phyloP scores from a whole-genome alignment of 2,888 invertebrate species.

The Crepidodera aurea region DNA sequence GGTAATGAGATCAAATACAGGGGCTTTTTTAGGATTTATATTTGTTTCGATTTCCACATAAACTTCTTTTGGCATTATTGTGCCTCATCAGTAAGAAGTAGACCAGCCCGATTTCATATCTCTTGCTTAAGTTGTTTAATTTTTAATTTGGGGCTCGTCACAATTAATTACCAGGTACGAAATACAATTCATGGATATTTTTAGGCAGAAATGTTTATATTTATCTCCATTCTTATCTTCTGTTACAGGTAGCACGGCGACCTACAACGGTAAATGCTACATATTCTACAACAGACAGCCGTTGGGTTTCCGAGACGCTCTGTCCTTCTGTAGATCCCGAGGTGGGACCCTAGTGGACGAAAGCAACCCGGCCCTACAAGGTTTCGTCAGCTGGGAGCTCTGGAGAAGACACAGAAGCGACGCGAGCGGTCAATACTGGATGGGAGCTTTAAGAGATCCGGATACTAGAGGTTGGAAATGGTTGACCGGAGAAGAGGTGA shows the following conservation, averaged over 20 bases:
- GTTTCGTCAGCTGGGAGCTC: slow-evolving; percentile 93
- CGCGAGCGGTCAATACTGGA: slow-evolving; percentile 92
- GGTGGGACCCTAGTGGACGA: slow-evolving; percentile 88
- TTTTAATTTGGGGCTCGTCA: too few relatives aligned
- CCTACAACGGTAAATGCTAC: slow-evolving; percentile 95
- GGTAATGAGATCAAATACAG: too few relatives aligned
- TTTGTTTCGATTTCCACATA: too few relatives aligned
- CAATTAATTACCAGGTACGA: too few relatives aligned
- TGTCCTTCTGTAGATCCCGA: slow-evolving; percentile 80
- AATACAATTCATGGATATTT: too few relatives aligned
- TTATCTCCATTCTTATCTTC: too few relatives aligned
- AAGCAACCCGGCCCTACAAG: slow-evolving; percentile 92
- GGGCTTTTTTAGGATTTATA: too few relatives aligned
- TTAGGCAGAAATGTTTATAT: too few relatives aligned
- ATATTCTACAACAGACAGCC: slow-evolving; percentile 92
- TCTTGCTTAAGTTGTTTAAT: too few relatives aligned
- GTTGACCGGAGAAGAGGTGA: slow-evolving; percentile 87
- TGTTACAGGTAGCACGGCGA: slow-evolving; percentile 76
- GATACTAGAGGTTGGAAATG: slow-evolving; percentile 78
- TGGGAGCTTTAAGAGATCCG: slow-evolving; percentile 87
- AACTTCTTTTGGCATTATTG: too few relatives aligned
- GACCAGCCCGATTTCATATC: too few relatives aligned
- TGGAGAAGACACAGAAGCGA: slow-evolving; percentile 92
- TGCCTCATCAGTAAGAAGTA: too few relatives aligned
- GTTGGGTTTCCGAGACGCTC: slow-evolving; percentile 78